These are phyloP conservation scores for Zoanthus gigantus DNA, from an alignment of 92 coral and sea anemone genomes.

Conservation along the genomic window DNA sequence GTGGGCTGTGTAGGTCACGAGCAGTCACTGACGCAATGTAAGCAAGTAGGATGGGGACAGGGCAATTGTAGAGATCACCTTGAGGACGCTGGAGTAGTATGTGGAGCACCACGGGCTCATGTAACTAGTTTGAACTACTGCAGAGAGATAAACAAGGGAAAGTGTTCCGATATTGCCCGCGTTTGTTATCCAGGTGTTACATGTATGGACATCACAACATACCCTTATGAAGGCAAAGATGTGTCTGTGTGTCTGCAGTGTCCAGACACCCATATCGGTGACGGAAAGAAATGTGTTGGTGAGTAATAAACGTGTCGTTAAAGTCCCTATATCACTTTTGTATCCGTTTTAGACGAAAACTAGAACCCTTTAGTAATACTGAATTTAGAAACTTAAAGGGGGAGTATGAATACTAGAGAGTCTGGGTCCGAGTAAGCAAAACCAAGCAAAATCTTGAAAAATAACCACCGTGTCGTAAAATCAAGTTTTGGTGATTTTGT, in stretches of 20 bases:
- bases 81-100: constrained; percentile 87
- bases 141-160: constrained; percentile 58
- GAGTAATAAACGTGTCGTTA: background rate
- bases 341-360: too few species aligned
- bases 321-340: too few species aligned
- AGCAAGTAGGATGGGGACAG: constrained; percentile 80
- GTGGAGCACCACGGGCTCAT: constrained; percentile 76
- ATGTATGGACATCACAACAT: constrained; percentile 68
- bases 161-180: constrained; percentile 7
- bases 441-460: too few species aligned
- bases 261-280: constrained; percentile 74
- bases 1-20: constrained; percentile 85
- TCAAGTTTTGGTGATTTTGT: too few species aligned
- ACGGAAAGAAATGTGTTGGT: constrained; percentile 90
- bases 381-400: too few species aligned
- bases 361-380: too few species aligned
- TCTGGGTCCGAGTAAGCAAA: too few species aligned
- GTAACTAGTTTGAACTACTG: constrained; percentile 83
- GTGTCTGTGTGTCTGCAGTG: constrained; percentile 86
- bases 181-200: constrained; percentile 57
- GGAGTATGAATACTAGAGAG: too few species aligned
- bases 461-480: too few species aligned
- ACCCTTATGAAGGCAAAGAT: constrained; percentile 41
- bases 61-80: constrained; percentile 75
- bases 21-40: constrained; percentile 81